phyloP scores from a whole-genome alignment of 2,888 invertebrate species.

The Strigamia maritima region DNA sequence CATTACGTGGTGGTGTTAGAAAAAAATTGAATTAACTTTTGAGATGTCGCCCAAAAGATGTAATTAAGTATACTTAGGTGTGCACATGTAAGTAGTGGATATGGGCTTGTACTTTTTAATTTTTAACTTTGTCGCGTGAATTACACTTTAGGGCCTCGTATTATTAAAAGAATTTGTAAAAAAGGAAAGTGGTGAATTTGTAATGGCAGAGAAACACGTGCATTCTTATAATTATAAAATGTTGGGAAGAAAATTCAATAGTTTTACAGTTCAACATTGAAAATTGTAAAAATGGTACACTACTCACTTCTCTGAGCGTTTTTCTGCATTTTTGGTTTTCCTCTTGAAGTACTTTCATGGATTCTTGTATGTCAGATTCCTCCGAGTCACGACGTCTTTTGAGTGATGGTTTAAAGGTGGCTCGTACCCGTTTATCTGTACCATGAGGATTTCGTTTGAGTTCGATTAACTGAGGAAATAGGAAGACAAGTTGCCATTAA shows the following conservation, averaged over 20 bases:
- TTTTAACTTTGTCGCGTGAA: background rate
- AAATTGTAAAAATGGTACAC: no score
- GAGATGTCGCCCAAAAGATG: background rate
- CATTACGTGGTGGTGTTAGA: background rate
- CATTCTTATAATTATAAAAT: no score
- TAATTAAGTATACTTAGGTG: background rate
- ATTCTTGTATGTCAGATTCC: slow-evolving; percentile 75
- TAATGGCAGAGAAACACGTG: no score
- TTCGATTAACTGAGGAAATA: slow-evolving; percentile 71
- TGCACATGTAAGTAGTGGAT: background rate
- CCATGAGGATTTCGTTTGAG: slow-evolving; percentile 81
- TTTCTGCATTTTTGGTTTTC: slow-evolving; percentile 79
- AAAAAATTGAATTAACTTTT: background rate
- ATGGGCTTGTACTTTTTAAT: background rate
- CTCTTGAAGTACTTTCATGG: slow-evolving; percentile 75
- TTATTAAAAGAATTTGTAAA: background rate
- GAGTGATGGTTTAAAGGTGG: slow-evolving; percentile 74
- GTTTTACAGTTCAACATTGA: background rate
- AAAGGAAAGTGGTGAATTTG: background rate
- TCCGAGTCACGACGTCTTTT: slow-evolving; percentile 71
- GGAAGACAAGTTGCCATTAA: background rate
- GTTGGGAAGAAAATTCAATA: no score
- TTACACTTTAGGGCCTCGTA: background rate
- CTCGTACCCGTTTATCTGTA: slow-evolving; percentile 76
- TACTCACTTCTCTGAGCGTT: slow-evolving; percentile 67